phyloP scores from a whole-genome alignment of 2,113 vertebrate species.

The Galeopterus variegatus region DNA sequence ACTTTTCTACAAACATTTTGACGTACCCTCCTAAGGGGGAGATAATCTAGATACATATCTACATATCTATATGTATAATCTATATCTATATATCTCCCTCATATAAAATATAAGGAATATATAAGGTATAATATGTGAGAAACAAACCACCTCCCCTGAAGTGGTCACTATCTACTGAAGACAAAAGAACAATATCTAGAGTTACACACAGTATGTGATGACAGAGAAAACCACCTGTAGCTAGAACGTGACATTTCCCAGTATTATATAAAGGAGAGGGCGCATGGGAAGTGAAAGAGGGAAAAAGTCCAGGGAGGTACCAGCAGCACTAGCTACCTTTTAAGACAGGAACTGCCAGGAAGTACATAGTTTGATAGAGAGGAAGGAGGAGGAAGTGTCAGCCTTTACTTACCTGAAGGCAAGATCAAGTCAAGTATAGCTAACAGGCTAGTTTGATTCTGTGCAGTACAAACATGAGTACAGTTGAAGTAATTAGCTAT shows the following conservation, averaged over 20 bases:
- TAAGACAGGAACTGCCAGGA: neutral
- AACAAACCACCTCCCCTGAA: neutral
- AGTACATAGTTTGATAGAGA: neutral
- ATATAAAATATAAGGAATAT: neutral
- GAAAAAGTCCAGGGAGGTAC: neutral
- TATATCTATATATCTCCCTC: neutral
- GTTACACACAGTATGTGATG: fast-evolving
- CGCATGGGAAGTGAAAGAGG: fast-evolving
- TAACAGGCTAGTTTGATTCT: neutral
- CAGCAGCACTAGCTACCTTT: neutral
- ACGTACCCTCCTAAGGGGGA: neutral
- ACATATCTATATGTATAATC: neutral
- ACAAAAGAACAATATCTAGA: neutral
- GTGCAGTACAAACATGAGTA: too few species aligned
- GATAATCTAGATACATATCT: neutral
- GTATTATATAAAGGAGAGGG: neutral
- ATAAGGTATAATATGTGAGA: neutral
- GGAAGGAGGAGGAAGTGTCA: neutral
- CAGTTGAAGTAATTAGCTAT: neutral
- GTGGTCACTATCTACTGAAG: neutral
- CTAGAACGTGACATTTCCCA: neutral
- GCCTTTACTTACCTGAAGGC: neutral
- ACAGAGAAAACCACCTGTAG: neutral
- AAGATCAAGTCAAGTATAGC: neutral
- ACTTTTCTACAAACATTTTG: too few species aligned